phyloP scores from a whole-genome alignment of 2,797 vertebrate species.

The Alca torda region DNA sequence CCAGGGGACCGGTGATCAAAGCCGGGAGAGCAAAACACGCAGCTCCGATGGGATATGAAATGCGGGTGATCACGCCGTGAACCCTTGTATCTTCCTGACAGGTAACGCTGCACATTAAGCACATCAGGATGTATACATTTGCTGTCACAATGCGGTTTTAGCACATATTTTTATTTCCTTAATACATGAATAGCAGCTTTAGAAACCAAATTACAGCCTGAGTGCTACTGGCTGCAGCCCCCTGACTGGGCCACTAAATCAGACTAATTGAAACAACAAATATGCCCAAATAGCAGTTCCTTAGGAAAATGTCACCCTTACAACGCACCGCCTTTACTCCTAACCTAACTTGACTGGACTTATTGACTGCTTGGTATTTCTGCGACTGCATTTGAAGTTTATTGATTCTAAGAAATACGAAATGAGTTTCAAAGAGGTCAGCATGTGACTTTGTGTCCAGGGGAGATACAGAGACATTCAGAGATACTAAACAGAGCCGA shows the following conservation, averaged over 20 bases:
- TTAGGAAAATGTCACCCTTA: conserved; percentile 45
- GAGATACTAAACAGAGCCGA: neutral
- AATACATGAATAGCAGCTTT: conserved; percentile 39
- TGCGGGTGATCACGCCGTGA: neutral
- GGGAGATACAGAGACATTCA: neutral
- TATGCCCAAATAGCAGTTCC: conserved; percentile 30
- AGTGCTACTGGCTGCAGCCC: conserved; percentile 55
- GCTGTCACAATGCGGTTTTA: neutral
- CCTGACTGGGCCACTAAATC: conserved; percentile 54
- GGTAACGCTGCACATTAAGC: neutral
- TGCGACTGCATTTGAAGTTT: conserved; percentile 33
- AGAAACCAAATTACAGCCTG: conserved; percentile 56
- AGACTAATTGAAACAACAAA: conserved; percentile 67
- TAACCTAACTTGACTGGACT: neutral
- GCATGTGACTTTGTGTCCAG: neutral
- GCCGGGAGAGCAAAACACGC: neutral
- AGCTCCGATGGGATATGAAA: neutral
- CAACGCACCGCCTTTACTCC: conserved; percentile 10
- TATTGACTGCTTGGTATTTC: conserved; percentile 39
- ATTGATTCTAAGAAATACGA: conserved; percentile 59
- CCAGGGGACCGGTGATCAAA: neutral
- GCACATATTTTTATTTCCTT: neutral
- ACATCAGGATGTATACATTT: neutral
- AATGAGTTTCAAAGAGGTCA: conserved; percentile 50
- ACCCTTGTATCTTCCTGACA: neutral